phyloP scores from a whole-genome alignment of 2,888 invertebrate species.

The Cremastinae sp. region DNA sequence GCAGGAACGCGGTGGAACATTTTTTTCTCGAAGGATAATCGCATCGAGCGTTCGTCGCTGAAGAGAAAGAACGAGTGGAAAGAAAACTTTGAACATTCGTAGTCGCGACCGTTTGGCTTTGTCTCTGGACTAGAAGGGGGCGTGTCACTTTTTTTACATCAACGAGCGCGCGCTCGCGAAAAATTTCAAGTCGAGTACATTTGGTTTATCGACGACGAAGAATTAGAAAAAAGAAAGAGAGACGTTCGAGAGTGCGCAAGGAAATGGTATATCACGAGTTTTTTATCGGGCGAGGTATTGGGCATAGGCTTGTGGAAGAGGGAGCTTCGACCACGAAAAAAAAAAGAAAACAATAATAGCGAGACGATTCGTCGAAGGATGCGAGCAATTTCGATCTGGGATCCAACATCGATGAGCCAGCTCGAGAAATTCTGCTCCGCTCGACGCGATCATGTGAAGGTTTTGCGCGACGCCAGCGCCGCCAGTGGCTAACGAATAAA shows the following conservation, averaged over 20 bases:
- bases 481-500: constrained; percentile 19
- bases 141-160: constrained; percentile 62
- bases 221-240: constrained; percentile 29
- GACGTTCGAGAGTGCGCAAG: constrained; percentile 41
- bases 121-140: constrained; percentile 77
- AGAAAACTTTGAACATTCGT: constrained; percentile 19
- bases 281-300: constrained; percentile 56
- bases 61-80: constrained; percentile 6
- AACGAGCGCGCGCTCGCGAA: constrained; percentile 28
- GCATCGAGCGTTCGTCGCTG: constrained; percentile 1
- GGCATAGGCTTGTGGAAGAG: constrained; percentile 47
- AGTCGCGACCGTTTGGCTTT: constrained; percentile 69
- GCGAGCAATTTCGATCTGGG: neutral
- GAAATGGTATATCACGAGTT: constrained; percentile 50
- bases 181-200: neutral
- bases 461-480: constrained; percentile 22
- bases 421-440: neutral
- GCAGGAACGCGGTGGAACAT: neutral
- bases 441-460: neutral
- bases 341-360: neutral
- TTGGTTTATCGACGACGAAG: constrained; percentile 11
- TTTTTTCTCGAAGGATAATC: neutral
- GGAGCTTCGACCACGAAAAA: constrained; percentile 20
- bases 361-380: neutral
- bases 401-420: neutral